These are phyloP conservation scores for Phrynosoma platyrhinos DNA, from an alignment of 2,113 vertebrate species.

Conservation along the genomic window DNA sequence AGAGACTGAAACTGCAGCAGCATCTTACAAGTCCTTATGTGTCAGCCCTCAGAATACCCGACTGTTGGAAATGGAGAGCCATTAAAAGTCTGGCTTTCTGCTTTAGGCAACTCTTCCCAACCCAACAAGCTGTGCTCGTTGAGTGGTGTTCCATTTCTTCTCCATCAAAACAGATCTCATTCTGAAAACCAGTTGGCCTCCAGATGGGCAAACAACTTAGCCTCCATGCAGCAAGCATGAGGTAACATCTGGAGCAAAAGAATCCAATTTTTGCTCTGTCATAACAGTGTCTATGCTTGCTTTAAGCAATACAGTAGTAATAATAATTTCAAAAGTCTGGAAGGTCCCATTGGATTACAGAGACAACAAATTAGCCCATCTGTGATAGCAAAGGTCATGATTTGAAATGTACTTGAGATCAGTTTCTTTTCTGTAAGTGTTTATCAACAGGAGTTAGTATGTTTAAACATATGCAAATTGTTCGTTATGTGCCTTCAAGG, in stretches of 20 bases:
- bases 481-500: neutral
- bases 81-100: neutral
- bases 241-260: neutral
- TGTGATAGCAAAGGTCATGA: neutral
- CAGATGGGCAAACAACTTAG: constrained; percentile 3
- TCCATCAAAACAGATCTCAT: neutral
- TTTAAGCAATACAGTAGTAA: neutral
- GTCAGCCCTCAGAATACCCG: neutral
- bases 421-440: neutral
- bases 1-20: neutral
- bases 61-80: neutral
- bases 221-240: neutral
- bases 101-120: neutral
- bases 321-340: neutral
- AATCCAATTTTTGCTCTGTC: neutral
- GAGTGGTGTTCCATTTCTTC: neutral
- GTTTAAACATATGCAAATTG: neutral
- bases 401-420: neutral
- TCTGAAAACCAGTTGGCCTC: neutral
- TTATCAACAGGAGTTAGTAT: neutral
- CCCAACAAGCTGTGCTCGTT: neutral
- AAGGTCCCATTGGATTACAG: rapidly evolving
- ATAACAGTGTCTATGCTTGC: neutral
- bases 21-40: neutral
- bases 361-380: neutral